phyloP scores from a whole-genome alignment of 2,888 invertebrate genomes.

The Leucophenga maculata region DNA sequence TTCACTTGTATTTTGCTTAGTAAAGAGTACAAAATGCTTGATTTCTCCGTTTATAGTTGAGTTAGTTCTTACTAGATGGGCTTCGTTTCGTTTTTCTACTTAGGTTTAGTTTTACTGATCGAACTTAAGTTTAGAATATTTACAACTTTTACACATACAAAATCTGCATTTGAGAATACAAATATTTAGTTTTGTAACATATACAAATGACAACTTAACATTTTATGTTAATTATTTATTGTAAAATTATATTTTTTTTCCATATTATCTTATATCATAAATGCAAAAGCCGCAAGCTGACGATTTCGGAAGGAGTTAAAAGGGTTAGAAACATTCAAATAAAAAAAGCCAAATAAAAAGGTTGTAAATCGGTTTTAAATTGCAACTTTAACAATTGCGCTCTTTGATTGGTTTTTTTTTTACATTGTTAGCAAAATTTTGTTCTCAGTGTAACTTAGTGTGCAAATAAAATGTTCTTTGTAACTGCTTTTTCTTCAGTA shows the following conservation, averaged over 20 bases:
- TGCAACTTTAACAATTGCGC: conserved; percentile 71
- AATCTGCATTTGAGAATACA: not conserved
- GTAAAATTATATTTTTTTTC: conserved; percentile 19
- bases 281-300: not conserved
- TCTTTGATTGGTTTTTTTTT: conserved; percentile 28
- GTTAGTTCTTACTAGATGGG: not conserved
- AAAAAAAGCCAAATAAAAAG: not conserved
- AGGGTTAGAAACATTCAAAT: not conserved
- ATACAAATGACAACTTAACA: conserved; percentile 43
- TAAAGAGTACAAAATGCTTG: not conserved
- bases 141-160: conserved; percentile 42
- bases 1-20: not conserved
- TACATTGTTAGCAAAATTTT: not conserved
- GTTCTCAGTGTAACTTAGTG: conserved; percentile 35
- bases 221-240: conserved; percentile 49
- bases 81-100: conserved; percentile 21
- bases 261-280: conserved; percentile 8
- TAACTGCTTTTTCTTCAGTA: conserved; percentile 53
- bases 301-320: not conserved
- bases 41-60: not conserved
- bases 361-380: conserved; percentile 46
- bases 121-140: conserved; percentile 36
- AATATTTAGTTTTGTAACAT: conserved; percentile 1
- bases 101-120: conserved; percentile 8
- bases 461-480: conserved; percentile 62